Base-by-base conservation (phyloP, 2,888 invertebrate species). In the Eupithecia insigniata region DNA sequence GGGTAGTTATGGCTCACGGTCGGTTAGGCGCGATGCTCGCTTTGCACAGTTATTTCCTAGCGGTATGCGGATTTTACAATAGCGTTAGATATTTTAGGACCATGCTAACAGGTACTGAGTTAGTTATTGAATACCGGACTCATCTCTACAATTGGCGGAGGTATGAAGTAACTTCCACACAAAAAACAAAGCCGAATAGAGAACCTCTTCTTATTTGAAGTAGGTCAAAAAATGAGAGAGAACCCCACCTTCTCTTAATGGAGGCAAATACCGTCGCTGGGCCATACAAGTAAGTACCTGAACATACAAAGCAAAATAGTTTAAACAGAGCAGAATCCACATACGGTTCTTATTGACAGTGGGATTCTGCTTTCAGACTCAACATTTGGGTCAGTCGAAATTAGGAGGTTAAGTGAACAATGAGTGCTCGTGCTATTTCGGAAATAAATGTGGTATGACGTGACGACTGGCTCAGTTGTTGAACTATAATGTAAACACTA, bases 381-480 rank as follows among this genome's bases (percentile, higher is more conserved):
- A n/a, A 46, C 8, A 46, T 18, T 1, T 6, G 18, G 46, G 46
- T 46, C 46, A 46, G 46, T 22, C n/a, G 18, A 46, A 46, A 22
- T 51, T 22, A 22, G 51, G 51, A 51, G 51, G 51, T 51, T 51
- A 51, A 51, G 51, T 51, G 51, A 51, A 51, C 51, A 51, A 51
- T 22, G 8, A 51, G 10, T 22, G 51, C n/a, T 22, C 12, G 51
- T 51, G 10, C 51, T n/a, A 51, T 51, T 51, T 51, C 2, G 18
- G 0, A n/a, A 43, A 7, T 43, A 43, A 43, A 43, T 10, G 22
- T n/a, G n/a, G n/a, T n/a, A 46, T 51, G 22, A 51, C 51, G 2
- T 51, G 22, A 51, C 51, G 2, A 22, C 51, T 2, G 51, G n/a
- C 51, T 51, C 46, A 1, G 46, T 51, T 26, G 22, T 14, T 14